Conservation (phyloP, 2,888 invertebrate species). For the Trilocha varians region DNA sequence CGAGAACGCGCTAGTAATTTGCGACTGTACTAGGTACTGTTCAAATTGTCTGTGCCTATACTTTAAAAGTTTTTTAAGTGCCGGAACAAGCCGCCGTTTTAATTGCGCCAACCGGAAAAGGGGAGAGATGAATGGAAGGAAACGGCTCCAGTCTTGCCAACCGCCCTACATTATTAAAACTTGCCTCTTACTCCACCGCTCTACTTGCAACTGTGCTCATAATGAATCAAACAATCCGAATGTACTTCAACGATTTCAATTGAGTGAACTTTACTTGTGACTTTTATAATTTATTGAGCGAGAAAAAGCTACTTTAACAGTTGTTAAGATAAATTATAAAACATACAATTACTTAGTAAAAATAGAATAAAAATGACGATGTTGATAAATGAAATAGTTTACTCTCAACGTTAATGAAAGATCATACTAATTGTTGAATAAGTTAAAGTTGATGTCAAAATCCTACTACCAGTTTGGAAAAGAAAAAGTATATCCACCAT, state of each 20-base stretch:
- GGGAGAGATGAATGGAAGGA: constrained; percentile 70
- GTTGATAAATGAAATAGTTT: too few relatives aligned
- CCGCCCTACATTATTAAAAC: constrained; percentile 70
- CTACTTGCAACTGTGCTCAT: constrained; percentile 48
- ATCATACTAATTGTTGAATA: too few relatives aligned
- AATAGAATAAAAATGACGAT: too few relatives aligned
- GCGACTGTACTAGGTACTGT: constrained; percentile 42
- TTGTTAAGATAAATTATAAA: too few relatives aligned
- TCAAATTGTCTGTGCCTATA: constrained; percentile 59
- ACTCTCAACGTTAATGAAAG: too few relatives aligned
- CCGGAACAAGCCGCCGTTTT: constrained; percentile 68
- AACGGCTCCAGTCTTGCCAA: constrained; percentile 62
- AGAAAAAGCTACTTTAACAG: too few relatives aligned
- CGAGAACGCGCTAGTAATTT: constrained; percentile 35
- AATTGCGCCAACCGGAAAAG: constrained; percentile 68
- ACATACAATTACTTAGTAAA: too few relatives aligned
- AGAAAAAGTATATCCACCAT: too few relatives aligned
- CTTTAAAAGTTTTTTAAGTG: constrained; percentile 69
- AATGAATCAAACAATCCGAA: constrained; percentile 58
- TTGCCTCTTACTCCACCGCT: constrained; percentile 58
- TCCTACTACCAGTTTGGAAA: too few relatives aligned
- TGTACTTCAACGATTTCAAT: constrained; percentile 45
- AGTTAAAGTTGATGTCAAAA: too few relatives aligned
- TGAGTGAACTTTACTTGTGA: constrained; percentile 8
- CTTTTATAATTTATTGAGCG: background rate